A percentile compares a stretch with the other conserved stretches of the same genome.
These are phyloP conservation scores for Coluber constrictor DNA, from an alignment of 2,797 vertebrate species.

Conservation along the genomic window DNA sequence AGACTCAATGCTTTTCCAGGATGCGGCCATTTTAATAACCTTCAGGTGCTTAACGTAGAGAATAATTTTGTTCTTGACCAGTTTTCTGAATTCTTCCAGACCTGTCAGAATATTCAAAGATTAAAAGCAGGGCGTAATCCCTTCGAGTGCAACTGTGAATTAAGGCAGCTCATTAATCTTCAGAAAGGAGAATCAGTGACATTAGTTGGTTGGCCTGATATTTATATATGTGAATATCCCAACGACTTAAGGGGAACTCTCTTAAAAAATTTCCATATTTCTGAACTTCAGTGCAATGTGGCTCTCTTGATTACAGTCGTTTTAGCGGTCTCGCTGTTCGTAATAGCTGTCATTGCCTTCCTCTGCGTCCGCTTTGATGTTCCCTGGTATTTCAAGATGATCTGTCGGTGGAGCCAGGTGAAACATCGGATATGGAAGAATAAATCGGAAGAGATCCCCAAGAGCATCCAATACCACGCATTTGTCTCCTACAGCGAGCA, in stretches of 20 bases:
- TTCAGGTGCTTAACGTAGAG: constrained; percentile 72
- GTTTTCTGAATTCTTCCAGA: constrained; percentile 66
- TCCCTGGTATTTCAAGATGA: constrained; percentile 86
- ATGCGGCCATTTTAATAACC: constrained; percentile 66
- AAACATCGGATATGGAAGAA: constrained; percentile 72
- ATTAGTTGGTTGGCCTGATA: constrained; percentile 77
- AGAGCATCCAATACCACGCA: constrained; percentile 76
- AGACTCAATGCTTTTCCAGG: constrained; percentile 76
- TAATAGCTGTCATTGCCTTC: constrained; percentile 52
- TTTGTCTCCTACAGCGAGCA: constrained; percentile 88
- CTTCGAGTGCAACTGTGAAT: constrained; percentile 69
- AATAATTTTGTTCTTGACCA: constrained; percentile 78
- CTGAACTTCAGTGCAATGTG: constrained; percentile 73
- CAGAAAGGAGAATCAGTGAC: constrained; percentile 42
- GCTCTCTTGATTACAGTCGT: constrained; percentile 72
- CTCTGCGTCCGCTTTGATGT: constrained; percentile 78
- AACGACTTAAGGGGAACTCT: constrained; percentile 59
- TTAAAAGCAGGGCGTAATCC: constrained; percentile 76
- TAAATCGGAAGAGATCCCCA: constrained; percentile 34
- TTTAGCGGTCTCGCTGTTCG: constrained; percentile 63
- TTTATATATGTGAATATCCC: constrained; percentile 81
- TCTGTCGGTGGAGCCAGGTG: constrained; percentile 83
- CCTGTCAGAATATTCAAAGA: constrained; percentile 70
- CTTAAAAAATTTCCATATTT: constrained; percentile 72
- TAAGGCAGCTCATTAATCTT: constrained; percentile 65